These are phyloP conservation scores for Congeria kusceri DNA, from an alignment of 2,888 invertebrate genomes.

Conservation along the genomic window DNA sequence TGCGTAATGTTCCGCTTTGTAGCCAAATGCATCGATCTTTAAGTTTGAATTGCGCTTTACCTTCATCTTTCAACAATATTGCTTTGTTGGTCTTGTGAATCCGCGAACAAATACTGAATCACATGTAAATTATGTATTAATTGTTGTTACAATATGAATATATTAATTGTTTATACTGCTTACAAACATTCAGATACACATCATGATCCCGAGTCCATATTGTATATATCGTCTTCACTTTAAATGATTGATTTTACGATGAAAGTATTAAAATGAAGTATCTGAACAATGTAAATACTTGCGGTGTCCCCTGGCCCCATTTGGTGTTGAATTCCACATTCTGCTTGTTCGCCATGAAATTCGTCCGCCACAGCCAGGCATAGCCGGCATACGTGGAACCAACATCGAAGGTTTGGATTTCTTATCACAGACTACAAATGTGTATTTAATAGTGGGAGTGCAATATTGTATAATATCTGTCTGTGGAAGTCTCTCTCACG, in stretches of 20 bases:
- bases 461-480: too few species aligned
- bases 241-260: not conserved
- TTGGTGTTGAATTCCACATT: conserved; percentile 31
- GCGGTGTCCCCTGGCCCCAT: conserved; percentile 26
- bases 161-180: not conserved
- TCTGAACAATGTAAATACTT: too few species aligned
- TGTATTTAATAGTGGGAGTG: too few species aligned
- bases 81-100: not conserved
- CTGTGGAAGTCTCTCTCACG: too few species aligned
- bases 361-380: conserved; percentile 34
- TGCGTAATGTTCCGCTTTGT: not conserved
- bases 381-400: conserved; percentile 41
- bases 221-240: too few species aligned
- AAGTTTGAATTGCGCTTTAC: not conserved
- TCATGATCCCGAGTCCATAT: too few species aligned
- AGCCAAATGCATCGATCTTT: not conserved
- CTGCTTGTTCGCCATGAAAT: conserved; percentile 10
- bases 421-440: not conserved
- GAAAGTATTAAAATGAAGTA: too few species aligned
- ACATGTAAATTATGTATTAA: not conserved
- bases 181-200: too few species aligned
- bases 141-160: not conserved
- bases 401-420: conserved; percentile 30
- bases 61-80: not conserved
- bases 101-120: not conserved